Evolutionary conservation across 1,140 invertebrate genomes (phyloP).

Genomic region (Oncopeltus fasciatus): DNA sequence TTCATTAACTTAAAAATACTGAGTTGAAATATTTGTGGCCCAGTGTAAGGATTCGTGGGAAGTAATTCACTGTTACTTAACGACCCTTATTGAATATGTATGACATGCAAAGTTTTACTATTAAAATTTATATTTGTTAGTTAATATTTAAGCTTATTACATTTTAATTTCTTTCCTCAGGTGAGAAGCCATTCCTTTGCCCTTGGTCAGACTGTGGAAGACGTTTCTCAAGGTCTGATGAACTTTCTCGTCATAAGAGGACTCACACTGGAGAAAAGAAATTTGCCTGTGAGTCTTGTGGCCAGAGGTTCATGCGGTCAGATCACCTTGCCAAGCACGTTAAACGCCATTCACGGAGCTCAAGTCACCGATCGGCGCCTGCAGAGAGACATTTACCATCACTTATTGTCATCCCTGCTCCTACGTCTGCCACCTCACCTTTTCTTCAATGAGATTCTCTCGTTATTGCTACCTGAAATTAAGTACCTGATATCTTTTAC

Average conservation of each 20-base stretch:
- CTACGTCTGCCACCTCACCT: too few relatives aligned
- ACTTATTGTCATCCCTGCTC: neutral
- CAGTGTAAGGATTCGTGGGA: too few relatives aligned
- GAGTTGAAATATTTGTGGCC: too few relatives aligned
- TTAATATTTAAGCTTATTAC: too few relatives aligned
- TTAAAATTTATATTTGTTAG: too few relatives aligned
- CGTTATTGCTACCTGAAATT: neutral
- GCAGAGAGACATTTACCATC: neutral
- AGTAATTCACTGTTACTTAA: too few relatives aligned
- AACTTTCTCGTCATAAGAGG: constrained; percentile 82
- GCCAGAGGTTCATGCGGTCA: constrained; percentile 84
- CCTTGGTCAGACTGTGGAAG: constrained; percentile 78
- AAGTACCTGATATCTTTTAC: neutral
- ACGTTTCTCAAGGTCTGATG: constrained; percentile 84
- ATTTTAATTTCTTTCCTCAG: constrained; percentile 32
- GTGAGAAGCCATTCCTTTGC: constrained; percentile 78
- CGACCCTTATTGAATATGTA: too few relatives aligned
- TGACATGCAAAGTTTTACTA: too few relatives aligned
- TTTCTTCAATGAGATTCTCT: neutral
- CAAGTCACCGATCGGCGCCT: too few relatives aligned
- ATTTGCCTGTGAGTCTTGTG: constrained; percentile 75
- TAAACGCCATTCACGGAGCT: constrained; percentile 47
- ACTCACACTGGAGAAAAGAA: constrained; percentile 94
- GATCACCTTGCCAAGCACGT: constrained; percentile 84
- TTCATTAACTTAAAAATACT: too few relatives aligned